These are phyloP conservation scores for Tinea semifulvella DNA, from an alignment of 2,888 invertebrate species.

Conservation along the genomic window DNA sequence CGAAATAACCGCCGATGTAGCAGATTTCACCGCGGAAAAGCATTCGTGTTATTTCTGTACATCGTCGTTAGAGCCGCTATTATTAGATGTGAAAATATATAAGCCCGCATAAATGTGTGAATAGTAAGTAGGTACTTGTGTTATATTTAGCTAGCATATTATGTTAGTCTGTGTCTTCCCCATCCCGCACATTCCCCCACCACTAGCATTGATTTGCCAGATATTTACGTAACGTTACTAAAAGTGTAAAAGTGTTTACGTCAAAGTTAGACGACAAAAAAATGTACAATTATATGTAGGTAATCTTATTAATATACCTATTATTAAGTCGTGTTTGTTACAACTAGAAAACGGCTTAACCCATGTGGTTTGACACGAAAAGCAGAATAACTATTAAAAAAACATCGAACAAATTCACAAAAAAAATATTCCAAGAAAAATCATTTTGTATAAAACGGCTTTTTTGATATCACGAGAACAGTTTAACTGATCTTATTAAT, in stretches of 20 bases:
- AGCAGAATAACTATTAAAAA: too few species aligned
- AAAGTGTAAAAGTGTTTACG: background rate
- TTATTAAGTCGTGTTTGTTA: too few species aligned
- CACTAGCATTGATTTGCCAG: slow-evolving; percentile 4
- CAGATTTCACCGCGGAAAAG: slow-evolving; percentile 15
- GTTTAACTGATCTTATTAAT: too few species aligned
- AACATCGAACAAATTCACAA: too few species aligned
- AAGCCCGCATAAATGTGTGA: slow-evolving; percentile 27
- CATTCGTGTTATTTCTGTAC: slow-evolving; percentile 34
- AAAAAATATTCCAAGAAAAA: too few species aligned
- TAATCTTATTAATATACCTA: too few species aligned
- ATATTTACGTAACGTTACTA: slow-evolving; percentile 11
- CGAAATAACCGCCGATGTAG: slow-evolving; percentile 5
- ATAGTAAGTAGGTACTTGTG: slow-evolving; percentile 8
- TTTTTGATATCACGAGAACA: too few species aligned
- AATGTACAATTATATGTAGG: too few species aligned
- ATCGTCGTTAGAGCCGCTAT: slow-evolving; percentile 35
- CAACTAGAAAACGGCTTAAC: too few species aligned
- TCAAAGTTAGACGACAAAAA: background rate
- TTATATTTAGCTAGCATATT: slow-evolving; percentile 5
- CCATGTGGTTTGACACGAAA: too few species aligned
- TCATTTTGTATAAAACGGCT: too few species aligned
- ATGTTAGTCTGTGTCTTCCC: slow-evolving; percentile 3
- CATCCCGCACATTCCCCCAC: background rate
- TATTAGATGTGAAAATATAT: slow-evolving; percentile 42